Percentiles rank a stretch among this genome's conserved stretches.
phyloP scores from a whole-genome alignment of 1,140 invertebrate species.

The Heliconius hewitsoni region DNA sequence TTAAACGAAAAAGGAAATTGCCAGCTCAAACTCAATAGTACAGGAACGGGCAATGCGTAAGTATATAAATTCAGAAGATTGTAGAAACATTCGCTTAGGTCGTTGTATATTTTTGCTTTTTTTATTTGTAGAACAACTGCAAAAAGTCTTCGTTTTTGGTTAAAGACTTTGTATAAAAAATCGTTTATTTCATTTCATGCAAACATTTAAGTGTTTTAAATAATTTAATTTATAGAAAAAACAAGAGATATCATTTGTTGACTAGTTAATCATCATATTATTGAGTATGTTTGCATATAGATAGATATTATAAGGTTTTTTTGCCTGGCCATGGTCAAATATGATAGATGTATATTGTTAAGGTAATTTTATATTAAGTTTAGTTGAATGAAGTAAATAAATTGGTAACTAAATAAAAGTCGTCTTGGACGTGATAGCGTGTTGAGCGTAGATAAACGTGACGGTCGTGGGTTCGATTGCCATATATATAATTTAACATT shows the following conservation, averaged over 20 bases:
- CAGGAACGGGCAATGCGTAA: slow-evolving; percentile 68
- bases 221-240: background rate
- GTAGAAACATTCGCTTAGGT: background rate
- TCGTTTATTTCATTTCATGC: no score
- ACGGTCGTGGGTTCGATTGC: no score
- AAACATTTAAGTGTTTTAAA: background rate
- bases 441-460: no score
- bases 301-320: background rate
- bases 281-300: background rate
- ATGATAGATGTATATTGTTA: no score
- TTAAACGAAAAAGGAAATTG: slow-evolving; percentile 72
- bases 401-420: no score
- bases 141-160: background rate
- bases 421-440: no score
- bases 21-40: slow-evolving; percentile 64
- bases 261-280: background rate
- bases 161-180: no score
- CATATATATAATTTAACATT: no score
- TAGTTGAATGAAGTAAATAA: no score
- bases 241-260: background rate
- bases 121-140: background rate
- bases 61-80: slow-evolving; percentile 38
- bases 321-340: background rate
- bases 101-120: no score
- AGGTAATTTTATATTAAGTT: no score